Conservation (phyloP, 2,888 invertebrate species). For the Polylopha cassiicola region DNA sequence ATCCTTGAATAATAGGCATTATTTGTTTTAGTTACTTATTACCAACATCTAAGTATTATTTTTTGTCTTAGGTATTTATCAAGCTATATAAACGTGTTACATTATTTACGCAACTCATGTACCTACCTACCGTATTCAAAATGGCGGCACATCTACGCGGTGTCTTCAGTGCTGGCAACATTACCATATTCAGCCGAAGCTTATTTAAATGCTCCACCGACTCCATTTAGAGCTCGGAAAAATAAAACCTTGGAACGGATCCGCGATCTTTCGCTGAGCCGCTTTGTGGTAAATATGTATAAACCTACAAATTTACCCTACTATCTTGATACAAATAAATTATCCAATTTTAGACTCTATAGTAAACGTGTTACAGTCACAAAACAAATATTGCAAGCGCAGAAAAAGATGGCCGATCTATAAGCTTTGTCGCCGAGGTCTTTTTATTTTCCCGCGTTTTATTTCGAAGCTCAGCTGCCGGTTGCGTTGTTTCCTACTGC, state of each 20-base stretch:
- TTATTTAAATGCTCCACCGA: slow-evolving; percentile 78
- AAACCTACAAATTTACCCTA: slow-evolving; percentile 51
- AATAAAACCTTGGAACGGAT: slow-evolving; percentile 74
- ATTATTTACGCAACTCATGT: slow-evolving; percentile 17
- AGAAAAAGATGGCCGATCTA: slow-evolving; percentile 41
- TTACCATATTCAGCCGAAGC: slow-evolving; percentile 76
- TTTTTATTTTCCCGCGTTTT: slow-evolving; percentile 75
- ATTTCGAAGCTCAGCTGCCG: slow-evolving; percentile 72
- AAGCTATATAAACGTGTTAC: too few relatives aligned
- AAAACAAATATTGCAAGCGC: slow-evolving; percentile 7
- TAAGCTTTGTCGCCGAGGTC: slow-evolving; percentile 70
- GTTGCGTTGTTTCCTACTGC: slow-evolving; percentile 39
- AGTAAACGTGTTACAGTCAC: background rate
- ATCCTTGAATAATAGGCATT: too few relatives aligned
- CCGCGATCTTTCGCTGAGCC: slow-evolving; percentile 73
- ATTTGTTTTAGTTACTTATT: too few relatives aligned
- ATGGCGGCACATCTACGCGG: slow-evolving; percentile 65
- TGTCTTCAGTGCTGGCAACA: slow-evolving; percentile 74
- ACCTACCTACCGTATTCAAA: slow-evolving; percentile 49
- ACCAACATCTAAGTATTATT: too few relatives aligned
- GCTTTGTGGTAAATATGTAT: slow-evolving; percentile 78
- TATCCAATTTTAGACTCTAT: slow-evolving; percentile 37
- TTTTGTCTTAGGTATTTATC: too few relatives aligned
- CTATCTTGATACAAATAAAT: slow-evolving; percentile 23
- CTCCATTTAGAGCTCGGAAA: slow-evolving; percentile 78